Percentiles rank a stretch among this genome's conserved stretches.
Conservation (phyloP, 2,797 vertebrate species). For the Nasua narica region DNA sequence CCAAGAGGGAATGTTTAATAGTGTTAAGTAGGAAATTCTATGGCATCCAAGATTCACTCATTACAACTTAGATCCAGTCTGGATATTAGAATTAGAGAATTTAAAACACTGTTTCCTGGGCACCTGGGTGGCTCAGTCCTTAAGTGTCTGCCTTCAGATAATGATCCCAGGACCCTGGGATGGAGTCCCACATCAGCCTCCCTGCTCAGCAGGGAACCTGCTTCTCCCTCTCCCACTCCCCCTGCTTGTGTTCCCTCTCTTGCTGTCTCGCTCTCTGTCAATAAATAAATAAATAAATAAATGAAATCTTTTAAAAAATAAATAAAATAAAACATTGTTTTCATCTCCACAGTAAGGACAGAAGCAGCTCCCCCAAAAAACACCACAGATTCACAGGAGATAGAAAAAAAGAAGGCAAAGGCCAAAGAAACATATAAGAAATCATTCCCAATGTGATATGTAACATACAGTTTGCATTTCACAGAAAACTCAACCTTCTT, state of each 20-base stretch:
- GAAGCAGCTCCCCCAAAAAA: neutral
- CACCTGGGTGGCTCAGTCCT: no score
- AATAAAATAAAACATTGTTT: neutral
- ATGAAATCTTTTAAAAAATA: no score
- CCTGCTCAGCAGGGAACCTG: no score
- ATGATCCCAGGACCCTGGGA: no score
- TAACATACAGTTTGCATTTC: neutral
- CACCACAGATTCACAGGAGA: neutral
- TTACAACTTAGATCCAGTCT: neutral
- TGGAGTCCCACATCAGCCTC: no score
- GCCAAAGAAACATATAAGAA: neutral
- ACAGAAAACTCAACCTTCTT: conserved; percentile 24
- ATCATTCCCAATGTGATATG: neutral
- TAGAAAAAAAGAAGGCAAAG: neutral
- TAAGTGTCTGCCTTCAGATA: no score
- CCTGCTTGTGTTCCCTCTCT: no score
- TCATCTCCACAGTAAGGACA: neutral
- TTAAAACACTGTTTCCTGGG: neutral
- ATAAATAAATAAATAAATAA: no score
- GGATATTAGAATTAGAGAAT: neutral
- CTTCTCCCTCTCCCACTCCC: no score
- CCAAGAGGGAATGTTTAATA: neutral
- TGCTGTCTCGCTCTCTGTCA: no score
- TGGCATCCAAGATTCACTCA: neutral
- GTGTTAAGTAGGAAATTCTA: neutral